phyloP scores from a whole-genome alignment of 2,113 vertebrate genomes.

The Entomyzon cyanotis region DNA sequence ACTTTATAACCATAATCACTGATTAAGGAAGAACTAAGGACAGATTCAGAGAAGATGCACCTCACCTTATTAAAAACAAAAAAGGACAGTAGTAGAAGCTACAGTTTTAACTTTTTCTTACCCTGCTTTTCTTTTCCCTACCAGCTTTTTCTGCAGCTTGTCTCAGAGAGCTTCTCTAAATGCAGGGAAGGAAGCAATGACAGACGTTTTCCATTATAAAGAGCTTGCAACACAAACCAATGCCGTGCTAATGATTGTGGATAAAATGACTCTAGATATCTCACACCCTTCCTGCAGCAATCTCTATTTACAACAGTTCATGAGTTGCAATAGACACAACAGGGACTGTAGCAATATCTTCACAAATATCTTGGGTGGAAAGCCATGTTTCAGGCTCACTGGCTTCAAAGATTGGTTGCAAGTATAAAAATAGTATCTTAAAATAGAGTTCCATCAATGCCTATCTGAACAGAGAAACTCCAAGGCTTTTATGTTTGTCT shows the following conservation, averaged over 20 bases:
- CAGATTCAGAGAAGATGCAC: background rate
- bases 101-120: background rate
- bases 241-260: background rate
- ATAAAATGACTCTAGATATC: background rate
- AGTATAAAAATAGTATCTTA: background rate
- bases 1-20: background rate
- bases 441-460: background rate
- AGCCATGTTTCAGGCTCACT: background rate
- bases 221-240: background rate
- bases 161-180: background rate
- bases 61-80: background rate
- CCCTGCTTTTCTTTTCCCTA: background rate
- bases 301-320: background rate
- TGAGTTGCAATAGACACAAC: background rate
- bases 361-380: background rate
- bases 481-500: constrained; percentile 4
- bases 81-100: background rate
- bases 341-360: background rate
- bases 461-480: background rate
- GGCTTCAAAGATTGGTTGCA: background rate
- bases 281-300: background rate
- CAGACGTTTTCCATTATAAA: background rate
- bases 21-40: background rate
- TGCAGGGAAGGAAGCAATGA: background rate
- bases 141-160: background rate